Evolutionary conservation across 1,140 invertebrate genomes (phyloP), one percentile per base, ranked within the genome.

Genomic region (Caenorhabditis latens): DNA sequence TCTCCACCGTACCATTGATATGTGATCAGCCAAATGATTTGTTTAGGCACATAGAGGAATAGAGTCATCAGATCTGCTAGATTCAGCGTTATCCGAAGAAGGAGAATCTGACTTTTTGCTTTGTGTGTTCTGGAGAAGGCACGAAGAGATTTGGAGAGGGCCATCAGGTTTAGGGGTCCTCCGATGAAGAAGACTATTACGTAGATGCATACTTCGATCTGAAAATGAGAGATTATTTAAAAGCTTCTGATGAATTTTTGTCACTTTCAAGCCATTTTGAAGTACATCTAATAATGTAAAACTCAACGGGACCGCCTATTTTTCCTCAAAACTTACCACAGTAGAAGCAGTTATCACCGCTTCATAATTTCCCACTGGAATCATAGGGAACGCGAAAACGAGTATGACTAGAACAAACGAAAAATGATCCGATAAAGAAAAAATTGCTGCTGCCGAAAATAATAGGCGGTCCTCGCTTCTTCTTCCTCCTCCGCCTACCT

Each of bases 1-100:
- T 91, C 91, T 58, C 91, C 91, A 50, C 89, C 90, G 84, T 92
- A 90, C 91, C 91, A 92, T 87, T 92, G 90, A 87, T 91, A 90
- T 46, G 89, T 92, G 32, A 89, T 83, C 79, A 92, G 90, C 91
- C 91, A 91, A 32, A 92, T 89, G 84, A 91, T 91, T 88, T 91
- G 91, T 63, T 90, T 88, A 32, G 90, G 84, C 11, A 91, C 90
- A 55, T 91, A 91, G 48, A 91, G 84, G 75, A 92, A 91, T 84
- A 91, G 89, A 6, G 91, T 91, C 57, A 91, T 84, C 50, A 91
- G 61, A 87, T 91, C 91, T 2, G 91, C 91, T 19, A 91, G 88
- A 85, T 91, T 91, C 14, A 91, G 84, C 57, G 92, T 61, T 24
- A 91, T 75, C 43, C 91, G 86, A 14, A 91, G 86, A 42, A 91